Conservation (phyloP, 1,140 invertebrate species). For the Epicauta chinensis region DNA sequence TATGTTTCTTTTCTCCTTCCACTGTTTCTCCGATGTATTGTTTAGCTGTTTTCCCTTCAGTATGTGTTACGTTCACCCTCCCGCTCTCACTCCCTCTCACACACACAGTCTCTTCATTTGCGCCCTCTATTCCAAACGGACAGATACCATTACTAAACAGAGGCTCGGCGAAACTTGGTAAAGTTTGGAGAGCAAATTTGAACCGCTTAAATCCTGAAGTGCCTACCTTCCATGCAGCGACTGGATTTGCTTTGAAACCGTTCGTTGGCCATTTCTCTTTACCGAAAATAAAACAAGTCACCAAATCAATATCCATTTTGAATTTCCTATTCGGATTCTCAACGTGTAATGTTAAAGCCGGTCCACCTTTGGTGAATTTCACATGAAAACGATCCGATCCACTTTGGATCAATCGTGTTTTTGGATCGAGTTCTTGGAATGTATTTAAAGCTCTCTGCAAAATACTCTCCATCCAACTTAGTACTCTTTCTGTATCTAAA, state of each 20-base stretch:
- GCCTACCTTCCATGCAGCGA: not conserved
- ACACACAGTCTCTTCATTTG: too few relatives aligned
- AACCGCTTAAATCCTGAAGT: too few relatives aligned
- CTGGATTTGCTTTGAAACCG: conserved; percentile 21
- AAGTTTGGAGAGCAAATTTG: too few relatives aligned
- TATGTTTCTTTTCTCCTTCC: too few relatives aligned
- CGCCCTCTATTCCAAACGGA: too few relatives aligned
- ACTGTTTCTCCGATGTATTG: too few relatives aligned
- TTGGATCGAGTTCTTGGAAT: not conserved
- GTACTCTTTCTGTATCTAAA: conserved; percentile 22
- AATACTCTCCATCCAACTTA: conserved; percentile 32
- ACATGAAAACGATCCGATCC: conserved; percentile 3
- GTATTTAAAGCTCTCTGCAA: conserved; percentile 19
- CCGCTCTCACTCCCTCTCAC: too few relatives aligned
- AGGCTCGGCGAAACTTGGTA: too few relatives aligned
- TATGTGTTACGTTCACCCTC: too few relatives aligned
- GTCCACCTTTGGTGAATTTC: conserved; percentile 22
- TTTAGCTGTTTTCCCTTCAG: too few relatives aligned
- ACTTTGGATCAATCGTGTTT: not conserved
- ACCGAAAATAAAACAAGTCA: conserved; percentile 34
- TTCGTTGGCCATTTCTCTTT: conserved; percentile 28
- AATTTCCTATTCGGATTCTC: conserved; percentile 21
- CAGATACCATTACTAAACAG: too few relatives aligned
- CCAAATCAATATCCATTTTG: conserved; percentile 35
- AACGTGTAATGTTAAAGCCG: conserved; percentile 32